Conservation (phyloP, 2,888 invertebrate species). For the Oegoconia quadripuncta region DNA sequence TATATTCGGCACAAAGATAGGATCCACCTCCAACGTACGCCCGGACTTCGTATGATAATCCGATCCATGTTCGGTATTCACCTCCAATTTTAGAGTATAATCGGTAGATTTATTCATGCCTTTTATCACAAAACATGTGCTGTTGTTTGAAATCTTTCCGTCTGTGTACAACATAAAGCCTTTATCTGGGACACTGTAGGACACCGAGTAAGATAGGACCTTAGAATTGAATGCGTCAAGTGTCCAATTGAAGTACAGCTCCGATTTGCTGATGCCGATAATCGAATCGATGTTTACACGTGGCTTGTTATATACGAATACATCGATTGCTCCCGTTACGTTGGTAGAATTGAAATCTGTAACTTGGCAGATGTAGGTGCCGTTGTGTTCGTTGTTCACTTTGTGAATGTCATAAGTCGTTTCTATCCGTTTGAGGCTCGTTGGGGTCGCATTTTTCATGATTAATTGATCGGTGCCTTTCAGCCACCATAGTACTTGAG, state of each 20-base stretch:
- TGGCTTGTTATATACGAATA: slow-evolving; percentile 84
- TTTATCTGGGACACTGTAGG: slow-evolving; percentile 58
- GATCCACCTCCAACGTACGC: slow-evolving; percentile 84
- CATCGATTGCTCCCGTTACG: slow-evolving; percentile 59
- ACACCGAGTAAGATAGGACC: slow-evolving; percentile 78
- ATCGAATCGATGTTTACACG: slow-evolving; percentile 84
- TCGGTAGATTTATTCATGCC: slow-evolving; percentile 82
- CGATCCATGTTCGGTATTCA: slow-evolving; percentile 82
- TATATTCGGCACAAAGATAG: slow-evolving; percentile 87
- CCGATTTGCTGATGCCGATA: slow-evolving; percentile 85
- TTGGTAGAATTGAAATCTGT: slow-evolving; percentile 52
- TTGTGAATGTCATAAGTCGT: slow-evolving; percentile 68
- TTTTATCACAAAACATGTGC: slow-evolving; percentile 84
- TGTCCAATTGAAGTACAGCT: slow-evolving; percentile 91
- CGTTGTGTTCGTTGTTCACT: slow-evolving; percentile 83
- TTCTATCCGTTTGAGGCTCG: slow-evolving; percentile 80
- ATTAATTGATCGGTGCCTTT: slow-evolving; percentile 23
- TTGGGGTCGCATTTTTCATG: slow-evolving; percentile 7
- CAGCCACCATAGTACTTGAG: slow-evolving; percentile 56
- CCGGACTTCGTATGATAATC: slow-evolving; percentile 74
- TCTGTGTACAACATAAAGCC: slow-evolving; percentile 66
- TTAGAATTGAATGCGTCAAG: slow-evolving; percentile 86
- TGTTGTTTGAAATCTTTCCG: slow-evolving; percentile 80
- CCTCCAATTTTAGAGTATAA: slow-evolving; percentile 83
- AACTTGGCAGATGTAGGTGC: slow-evolving; percentile 65